A percentile compares a stretch with the other conserved stretches of the same genome.
phyloP scores from a whole-genome alignment of 2,797 vertebrate genomes.

The Cyprinodon diabolis region DNA sequence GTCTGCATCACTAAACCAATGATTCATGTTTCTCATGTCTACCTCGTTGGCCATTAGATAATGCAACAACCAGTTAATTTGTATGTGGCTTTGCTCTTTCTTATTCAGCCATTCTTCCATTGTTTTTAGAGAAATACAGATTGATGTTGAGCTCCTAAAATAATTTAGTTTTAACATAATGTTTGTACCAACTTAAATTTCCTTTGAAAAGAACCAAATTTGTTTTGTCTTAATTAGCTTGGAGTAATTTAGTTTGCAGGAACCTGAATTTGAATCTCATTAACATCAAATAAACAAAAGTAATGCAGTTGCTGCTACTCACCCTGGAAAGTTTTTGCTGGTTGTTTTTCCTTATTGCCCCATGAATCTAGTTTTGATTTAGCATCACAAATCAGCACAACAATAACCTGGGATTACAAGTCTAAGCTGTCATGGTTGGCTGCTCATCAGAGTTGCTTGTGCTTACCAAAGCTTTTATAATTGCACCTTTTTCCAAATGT shows the following conservation, averaged over 20 bases:
- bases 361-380: conserved; percentile 46
- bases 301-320: not conserved
- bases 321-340: not conserved
- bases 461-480: conserved; percentile 70
- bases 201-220: not conserved
- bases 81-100: not conserved
- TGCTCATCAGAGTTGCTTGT: conserved; percentile 59
- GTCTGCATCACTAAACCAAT: not conserved
- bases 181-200: not conserved
- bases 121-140: not conserved
- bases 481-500: conserved; percentile 53
- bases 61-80: not conserved
- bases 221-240: not conserved
- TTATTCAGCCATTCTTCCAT: not conserved
- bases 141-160: not conserved
- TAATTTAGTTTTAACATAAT: not conserved
- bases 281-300: not conserved
- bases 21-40: not conserved
- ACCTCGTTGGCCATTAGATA: not conserved
- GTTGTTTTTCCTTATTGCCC: conserved; percentile 17
- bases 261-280: not conserved
- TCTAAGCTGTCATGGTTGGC: conserved; percentile 69
- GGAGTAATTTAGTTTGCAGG: not conserved
- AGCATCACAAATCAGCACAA: conserved; percentile 65
- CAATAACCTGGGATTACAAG: conserved; percentile 70